Conservation (phyloP, 2,888 invertebrate species). For the Phania funesta region DNA sequence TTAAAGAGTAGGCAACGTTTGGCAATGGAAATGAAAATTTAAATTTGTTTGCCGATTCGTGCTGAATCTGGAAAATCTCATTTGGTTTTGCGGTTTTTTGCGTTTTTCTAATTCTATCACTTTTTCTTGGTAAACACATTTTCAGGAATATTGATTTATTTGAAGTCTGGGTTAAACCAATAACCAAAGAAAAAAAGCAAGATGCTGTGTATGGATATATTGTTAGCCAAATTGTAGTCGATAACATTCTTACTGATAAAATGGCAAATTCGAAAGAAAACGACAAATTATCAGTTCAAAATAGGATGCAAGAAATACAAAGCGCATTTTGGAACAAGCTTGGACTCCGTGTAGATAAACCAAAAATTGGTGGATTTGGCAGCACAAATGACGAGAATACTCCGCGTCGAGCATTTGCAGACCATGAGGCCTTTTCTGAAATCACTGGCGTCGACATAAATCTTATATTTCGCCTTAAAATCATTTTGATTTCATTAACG, state of each 20-base stretch:
- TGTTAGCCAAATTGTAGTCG: no score
- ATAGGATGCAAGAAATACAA: slow-evolving; percentile 27
- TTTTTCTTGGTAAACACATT: not conserved
- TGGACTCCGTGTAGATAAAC: slow-evolving; percentile 35
- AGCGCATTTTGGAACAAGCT: slow-evolving; percentile 21
- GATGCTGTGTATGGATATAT: no score
- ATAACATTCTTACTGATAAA: no score
- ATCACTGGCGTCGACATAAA: slow-evolving; percentile 34
- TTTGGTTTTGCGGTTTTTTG: no score
- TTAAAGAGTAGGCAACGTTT: no score
- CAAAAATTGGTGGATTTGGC: slow-evolving; percentile 18
- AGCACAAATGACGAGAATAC: slow-evolving; percentile 44
- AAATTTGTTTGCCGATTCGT: no score
- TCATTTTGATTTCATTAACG: slow-evolving; percentile 23
- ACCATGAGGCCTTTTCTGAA: slow-evolving; percentile 11
- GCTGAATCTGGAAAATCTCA: no score
- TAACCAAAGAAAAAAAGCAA: no score
- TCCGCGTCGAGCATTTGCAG: slow-evolving; percentile 22
- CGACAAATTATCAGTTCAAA: not conserved
- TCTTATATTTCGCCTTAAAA: slow-evolving; percentile 10
- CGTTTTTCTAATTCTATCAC: not conserved
- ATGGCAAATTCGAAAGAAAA: not conserved
- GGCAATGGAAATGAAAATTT: no score
- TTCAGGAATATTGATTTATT: no score
- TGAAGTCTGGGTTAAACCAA: no score